phyloP scores from a whole-genome alignment of 2,113 vertebrate genomes.

The Numida meleagris region DNA sequence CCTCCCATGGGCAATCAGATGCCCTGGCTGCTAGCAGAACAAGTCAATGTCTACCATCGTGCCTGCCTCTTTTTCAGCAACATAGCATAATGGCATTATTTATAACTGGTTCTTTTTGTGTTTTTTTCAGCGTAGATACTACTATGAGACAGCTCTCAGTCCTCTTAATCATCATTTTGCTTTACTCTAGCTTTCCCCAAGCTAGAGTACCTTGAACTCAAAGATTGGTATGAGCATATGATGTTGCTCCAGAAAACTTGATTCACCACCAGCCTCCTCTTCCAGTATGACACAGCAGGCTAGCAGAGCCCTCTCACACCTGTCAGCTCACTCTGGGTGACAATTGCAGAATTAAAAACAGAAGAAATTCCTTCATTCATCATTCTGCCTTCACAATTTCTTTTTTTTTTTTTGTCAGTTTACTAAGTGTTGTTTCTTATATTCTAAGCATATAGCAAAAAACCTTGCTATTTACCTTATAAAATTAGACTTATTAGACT shows the following conservation, averaged over 20 bases:
- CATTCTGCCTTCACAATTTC: not conserved
- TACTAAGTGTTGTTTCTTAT: not conserved
- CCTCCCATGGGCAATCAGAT: fast-evolving
- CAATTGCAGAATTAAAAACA: not conserved
- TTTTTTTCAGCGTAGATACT: not conserved
- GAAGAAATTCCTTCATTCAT: not conserved
- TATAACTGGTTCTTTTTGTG: not conserved
- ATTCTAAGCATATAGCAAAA: not conserved
- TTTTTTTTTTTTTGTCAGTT: not conserved
- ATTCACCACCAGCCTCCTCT: not conserved
- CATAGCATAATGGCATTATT: not conserved
- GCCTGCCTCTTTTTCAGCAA: not conserved
- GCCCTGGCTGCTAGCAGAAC: not conserved
- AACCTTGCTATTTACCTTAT: not conserved
- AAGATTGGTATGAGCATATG: fast-evolving
- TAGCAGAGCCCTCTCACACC: not conserved
- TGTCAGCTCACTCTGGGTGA: not conserved
- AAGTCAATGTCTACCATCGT: not conserved
- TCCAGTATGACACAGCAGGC: not conserved
- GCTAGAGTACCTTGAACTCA: not conserved
- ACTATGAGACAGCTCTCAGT: not conserved
- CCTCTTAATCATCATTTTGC: fast-evolving
- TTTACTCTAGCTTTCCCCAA: not conserved
- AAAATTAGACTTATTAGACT: not conserved
- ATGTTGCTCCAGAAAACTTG: not conserved